These are phyloP conservation scores for Microcebus murinus DNA, from an alignment of 2,113 vertebrate genomes.

Conservation along the genomic window DNA sequence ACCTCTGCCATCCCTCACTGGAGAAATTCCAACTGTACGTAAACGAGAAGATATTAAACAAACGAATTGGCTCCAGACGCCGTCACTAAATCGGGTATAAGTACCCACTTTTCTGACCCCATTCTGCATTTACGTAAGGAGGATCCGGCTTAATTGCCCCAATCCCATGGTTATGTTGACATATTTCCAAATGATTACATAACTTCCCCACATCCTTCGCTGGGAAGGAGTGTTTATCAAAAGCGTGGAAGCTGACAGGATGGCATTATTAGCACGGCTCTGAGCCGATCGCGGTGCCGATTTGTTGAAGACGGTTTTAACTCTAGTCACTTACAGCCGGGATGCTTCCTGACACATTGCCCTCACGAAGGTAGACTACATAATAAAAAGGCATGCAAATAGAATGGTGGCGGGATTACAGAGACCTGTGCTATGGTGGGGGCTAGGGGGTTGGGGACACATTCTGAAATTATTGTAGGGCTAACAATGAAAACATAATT, in stretches of 20 bases:
- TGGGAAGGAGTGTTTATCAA: constrained; percentile 69
- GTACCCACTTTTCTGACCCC: constrained; percentile 71
- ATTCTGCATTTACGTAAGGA: constrained; percentile 74
- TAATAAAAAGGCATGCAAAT: constrained; percentile 81
- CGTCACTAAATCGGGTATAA: constrained; percentile 70
- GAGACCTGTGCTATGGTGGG: neutral
- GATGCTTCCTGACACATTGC: constrained; percentile 80
- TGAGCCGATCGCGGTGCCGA: constrained; percentile 68
- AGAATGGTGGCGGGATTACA: constrained; percentile 67
- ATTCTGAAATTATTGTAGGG: constrained; percentile 69
- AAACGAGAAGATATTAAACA: constrained; percentile 67
- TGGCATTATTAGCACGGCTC: constrained; percentile 71
- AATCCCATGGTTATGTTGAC: constrained; percentile 71
- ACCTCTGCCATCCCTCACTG: constrained; percentile 34
- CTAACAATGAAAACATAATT: constrained; percentile 71
- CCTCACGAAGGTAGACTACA: constrained; percentile 68
- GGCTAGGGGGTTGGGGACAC: neutral
- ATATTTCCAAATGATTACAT: constrained; percentile 78
- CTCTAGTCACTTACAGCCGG: constrained; percentile 80
- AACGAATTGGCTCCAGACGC: constrained; percentile 34
- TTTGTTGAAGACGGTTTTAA: constrained; percentile 81
- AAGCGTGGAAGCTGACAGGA: constrained; percentile 63
- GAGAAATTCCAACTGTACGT: constrained; percentile 66
- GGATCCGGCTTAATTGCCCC: constrained; percentile 75
- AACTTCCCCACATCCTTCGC: constrained; percentile 74